Base-by-base conservation (phyloP, 2,113 vertebrate species). In the Calypte anna region DNA sequence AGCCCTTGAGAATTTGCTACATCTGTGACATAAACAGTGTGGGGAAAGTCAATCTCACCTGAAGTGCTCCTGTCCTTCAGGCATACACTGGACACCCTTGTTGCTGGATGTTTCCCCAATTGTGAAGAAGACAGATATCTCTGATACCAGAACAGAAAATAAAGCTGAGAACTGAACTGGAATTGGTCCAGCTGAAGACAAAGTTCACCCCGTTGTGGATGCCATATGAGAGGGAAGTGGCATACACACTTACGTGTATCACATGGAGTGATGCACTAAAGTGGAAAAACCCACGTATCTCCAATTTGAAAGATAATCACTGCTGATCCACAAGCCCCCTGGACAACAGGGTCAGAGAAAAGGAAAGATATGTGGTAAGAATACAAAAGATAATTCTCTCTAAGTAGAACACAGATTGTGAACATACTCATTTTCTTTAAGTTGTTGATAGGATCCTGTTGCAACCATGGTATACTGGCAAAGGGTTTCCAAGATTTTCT, bases 161-260 rank as follows among this genome's bases (percentile, higher is more conserved):
- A 40, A 40, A 19, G 46, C 46, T 9, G 16, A 46, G 46, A 46
- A 46, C 46, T 46, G 46, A 19, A 46, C 19, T 74, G 43, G 25
- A 54, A 55, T 54, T 57, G 18, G 4, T 74, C 31, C n/a, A 46
- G 4, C 4, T 36, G 48, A 6, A 74, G 59, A 40, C 0, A 0
- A 7, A 6, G 22, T 44, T 86, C 44, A 55, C 9, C 6, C 19
- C 31, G 5, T 10, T 78, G 48, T 43, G 27, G 14, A 28, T 51
- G 14, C 28, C 64, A 12, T 43, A 44, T 23, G 19, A 77, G 24
- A 6, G 9, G 14, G 4, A 75, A 75, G 55, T 12, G 10, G 6
- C 27, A 12, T 51, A 25, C 28, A 10, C 3, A 12, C 24, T 20
- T 33, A 12, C 8, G 18, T 38, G 36, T 38, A 38, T 38, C 36